A percentile compares a stretch with the other conserved stretches of the same genome.
Conservation (phyloP, 1,140 invertebrate species). For the Papilio xuthus region DNA sequence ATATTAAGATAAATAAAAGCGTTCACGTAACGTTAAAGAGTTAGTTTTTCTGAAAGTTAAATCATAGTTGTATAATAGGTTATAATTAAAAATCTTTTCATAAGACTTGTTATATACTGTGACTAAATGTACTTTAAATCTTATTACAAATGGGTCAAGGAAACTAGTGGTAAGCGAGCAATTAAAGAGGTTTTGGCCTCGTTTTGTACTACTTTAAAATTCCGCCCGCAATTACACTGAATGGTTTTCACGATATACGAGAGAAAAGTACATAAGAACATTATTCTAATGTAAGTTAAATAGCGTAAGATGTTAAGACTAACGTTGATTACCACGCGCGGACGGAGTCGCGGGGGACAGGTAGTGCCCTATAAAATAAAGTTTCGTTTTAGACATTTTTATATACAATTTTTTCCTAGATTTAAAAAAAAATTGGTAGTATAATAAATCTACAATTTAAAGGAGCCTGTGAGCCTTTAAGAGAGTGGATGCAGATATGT, state of each 20-base stretch:
- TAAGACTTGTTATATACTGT: background rate
- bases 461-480: no score
- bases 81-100: background rate
- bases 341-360: no score
- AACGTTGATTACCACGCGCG: no score
- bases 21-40: constrained; percentile 7
- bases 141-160: constrained; percentile 19
- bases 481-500: background rate
- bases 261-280: background rate
- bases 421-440: no score
- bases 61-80: background rate
- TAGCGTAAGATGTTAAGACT: background rate
- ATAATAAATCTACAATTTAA: no score
- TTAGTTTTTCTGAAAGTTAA: background rate
- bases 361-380: no score
- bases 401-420: no score
- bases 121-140: background rate
- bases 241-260: background rate
- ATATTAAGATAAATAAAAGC: constrained; percentile 36
- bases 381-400: no score
- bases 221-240: constrained; percentile 5
- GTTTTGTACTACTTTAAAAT: constrained; percentile 12
- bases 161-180: constrained; percentile 17
- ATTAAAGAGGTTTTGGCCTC: constrained; percentile 20
- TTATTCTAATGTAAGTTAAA: background rate